Base-by-base conservation (phyloP, 92 coral and sea anemone species). In the Porites divaricata region DNA sequence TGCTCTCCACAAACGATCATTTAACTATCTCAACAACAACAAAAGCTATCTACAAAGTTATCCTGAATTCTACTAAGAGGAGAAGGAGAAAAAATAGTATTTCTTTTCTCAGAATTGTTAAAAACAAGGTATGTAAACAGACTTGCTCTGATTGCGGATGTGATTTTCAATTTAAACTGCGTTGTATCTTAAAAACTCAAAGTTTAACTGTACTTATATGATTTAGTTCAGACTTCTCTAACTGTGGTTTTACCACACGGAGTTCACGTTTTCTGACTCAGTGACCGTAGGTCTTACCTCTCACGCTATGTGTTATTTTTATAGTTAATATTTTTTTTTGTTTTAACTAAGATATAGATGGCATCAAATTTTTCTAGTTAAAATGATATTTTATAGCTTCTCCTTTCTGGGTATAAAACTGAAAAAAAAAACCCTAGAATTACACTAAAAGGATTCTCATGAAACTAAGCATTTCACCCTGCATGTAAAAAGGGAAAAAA, bases 91-190 rank as follows among this genome's bases (percentile, higher is more conserved):
- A 57, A 57, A 66, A 28, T 51, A 45, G 9, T 41, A 52, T 16
- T 73, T 61, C 45, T 35, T 12, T 66, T 67, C 21, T 70, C 85
- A 26, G n/a, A 1, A 67, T 51, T 50, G 45, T 22, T 22, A 25
- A 23, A 19, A 0, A 2, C 65, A 35, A 67, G 85, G 85, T 80
- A 67, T 20, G 85, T 80, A 69, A 69, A 68, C 85, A 80, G 9
- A 69, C 21, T 8, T 80, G 45, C 84, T 68, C 23, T n/a, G n/a
- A 45, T 70, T n/a, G 51, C 9, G n/a, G 61, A 21, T 19, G 25
- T 15, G 25, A 19, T 51, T 73, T 69, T 76, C 11, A 80, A 25
- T 69, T 80, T 56, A 10, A 63, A 61, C 14, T 9, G 22, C 41
- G 21, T 57, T 20, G 26, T 25, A 71, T 51, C 15, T 12, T 16